Evolutionary conservation across 2,797 vertebrate species (phyloP).

Genomic region (Neosilurus mollespiculum): DNA sequence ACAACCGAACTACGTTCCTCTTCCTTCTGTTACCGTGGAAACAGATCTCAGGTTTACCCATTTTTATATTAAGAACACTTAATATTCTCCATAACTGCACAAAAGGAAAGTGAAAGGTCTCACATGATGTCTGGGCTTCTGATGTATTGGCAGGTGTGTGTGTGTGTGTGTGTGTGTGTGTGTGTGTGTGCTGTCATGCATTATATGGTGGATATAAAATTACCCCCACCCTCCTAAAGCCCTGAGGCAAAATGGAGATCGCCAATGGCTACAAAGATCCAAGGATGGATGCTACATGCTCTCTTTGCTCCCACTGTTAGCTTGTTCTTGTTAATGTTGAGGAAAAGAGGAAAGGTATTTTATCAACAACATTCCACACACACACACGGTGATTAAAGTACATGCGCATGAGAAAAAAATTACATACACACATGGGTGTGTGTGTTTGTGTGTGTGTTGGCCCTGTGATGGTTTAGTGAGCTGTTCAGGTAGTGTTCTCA

Average conservation of each 20-base stretch:
- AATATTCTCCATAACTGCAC: slow-evolving; percentile 61
- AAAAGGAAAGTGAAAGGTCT: slow-evolving; percentile 33
- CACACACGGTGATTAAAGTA: not conserved
- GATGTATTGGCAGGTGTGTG: slow-evolving; percentile 60
- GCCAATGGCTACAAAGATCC: slow-evolving; percentile 66
- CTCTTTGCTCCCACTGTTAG: not conserved
- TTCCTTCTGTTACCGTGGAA: slow-evolving; percentile 39
- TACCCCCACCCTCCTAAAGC: slow-evolving; percentile 55
- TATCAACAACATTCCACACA: slow-evolving; percentile 7
- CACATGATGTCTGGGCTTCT: slow-evolving; percentile 55
- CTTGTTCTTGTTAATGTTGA: not conserved
- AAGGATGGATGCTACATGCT: slow-evolving; percentile 41
- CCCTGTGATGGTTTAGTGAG: too few relatives aligned
- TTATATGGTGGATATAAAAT: slow-evolving; percentile 62
- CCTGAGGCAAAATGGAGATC: slow-evolving; percentile 66
- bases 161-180: slow-evolving; percentile 16
- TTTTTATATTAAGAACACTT: slow-evolving; percentile 47
- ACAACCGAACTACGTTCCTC: slow-evolving; percentile 13
- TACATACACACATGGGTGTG: too few relatives aligned
- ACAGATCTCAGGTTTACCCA: slow-evolving; percentile 23
- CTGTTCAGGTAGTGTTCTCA: too few relatives aligned
- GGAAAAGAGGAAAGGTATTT: slow-evolving; percentile 2
- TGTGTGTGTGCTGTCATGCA: slow-evolving; percentile 59
- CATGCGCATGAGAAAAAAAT: not conserved
- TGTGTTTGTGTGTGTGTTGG: too few relatives aligned